These are phyloP conservation scores for Dufourea novaeangliae DNA, from an alignment of 1,140 invertebrate genomes.

Conservation along the genomic window DNA sequence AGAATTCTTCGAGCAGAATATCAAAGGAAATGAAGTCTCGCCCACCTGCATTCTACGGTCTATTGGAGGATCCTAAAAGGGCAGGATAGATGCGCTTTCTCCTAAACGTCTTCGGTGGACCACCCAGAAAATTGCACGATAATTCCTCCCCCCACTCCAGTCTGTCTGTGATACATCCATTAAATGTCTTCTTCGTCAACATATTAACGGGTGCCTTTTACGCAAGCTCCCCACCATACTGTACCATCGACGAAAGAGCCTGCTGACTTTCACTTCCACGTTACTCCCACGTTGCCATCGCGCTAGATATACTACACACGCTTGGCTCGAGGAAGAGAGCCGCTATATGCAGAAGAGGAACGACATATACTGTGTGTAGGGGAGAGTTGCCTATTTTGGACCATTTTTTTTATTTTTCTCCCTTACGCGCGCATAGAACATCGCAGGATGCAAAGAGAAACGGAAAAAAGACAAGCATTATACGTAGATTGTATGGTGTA, in stretches of 20 bases:
- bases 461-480: too few relatives aligned
- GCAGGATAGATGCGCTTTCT: not conserved
- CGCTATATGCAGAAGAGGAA: not conserved
- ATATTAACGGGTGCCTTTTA: constrained; percentile 37
- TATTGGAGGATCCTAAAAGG: too few relatives aligned
- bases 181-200: constrained; percentile 16
- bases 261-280: constrained; percentile 65
- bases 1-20: too few relatives aligned
- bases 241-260: too few relatives aligned
- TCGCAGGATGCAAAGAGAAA: too few relatives aligned
- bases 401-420: too few relatives aligned
- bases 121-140: not conserved
- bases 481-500: too few relatives aligned
- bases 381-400: too few relatives aligned
- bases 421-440: too few relatives aligned
- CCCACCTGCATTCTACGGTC: too few relatives aligned
- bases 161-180: not conserved
- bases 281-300: constrained; percentile 64
- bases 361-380: not conserved
- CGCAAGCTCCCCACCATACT: not conserved
- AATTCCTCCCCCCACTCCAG: too few relatives aligned
- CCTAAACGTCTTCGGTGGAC: not conserved
- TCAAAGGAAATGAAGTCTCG: too few relatives aligned
- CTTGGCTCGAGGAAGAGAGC: not conserved
- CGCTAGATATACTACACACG: constrained; percentile 54